A percentile compares a stretch with the other conserved stretches of the same genome.
These are phyloP conservation scores for Addax nasomaculatus DNA, from an alignment of 2,113 vertebrate genomes.

Conservation along the genomic window DNA sequence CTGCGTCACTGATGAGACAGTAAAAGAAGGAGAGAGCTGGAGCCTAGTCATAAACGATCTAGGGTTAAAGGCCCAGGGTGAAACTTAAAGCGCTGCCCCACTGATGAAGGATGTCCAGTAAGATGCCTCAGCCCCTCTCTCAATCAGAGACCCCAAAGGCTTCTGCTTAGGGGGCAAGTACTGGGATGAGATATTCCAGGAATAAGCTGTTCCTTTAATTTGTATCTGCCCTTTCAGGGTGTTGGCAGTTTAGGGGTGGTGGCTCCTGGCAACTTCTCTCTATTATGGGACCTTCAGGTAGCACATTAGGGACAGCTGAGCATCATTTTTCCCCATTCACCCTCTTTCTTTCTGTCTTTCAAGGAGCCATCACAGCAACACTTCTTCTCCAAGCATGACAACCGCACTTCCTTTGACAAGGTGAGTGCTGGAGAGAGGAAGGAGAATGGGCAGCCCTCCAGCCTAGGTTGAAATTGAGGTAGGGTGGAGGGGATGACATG, in stretches of 20 bases:
- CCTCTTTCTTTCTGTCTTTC: conserved; percentile 55
- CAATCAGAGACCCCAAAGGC: not conserved
- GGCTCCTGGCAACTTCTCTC: not conserved
- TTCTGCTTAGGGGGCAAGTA: not conserved
- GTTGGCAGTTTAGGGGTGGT: not conserved
- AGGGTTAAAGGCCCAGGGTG: not conserved
- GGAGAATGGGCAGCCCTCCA: not conserved
- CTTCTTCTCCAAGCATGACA: conserved; percentile 80
- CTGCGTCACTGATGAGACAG: not conserved
- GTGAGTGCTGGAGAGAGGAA: conserved; percentile 64
- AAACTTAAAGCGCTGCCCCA: not conserved
- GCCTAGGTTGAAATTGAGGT: not conserved
- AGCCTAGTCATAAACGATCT: not conserved
- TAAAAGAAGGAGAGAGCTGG: not conserved
- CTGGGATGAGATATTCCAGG: not conserved
- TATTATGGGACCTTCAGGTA: not conserved
- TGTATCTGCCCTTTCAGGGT: not conserved
- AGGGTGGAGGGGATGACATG: not conserved
- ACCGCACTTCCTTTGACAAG: conserved; percentile 73
- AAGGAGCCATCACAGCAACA: conserved; percentile 72
- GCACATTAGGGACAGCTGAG: not conserved
- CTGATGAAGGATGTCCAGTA: not conserved
- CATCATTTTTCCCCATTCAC: not conserved
- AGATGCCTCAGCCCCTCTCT: not conserved
- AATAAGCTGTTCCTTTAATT: not conserved